Evolutionary conservation across 1,140 invertebrate species (phyloP), one percentile per base, ranked within the genome.

Genomic region (Drosophila pseudoananassae): DNA sequence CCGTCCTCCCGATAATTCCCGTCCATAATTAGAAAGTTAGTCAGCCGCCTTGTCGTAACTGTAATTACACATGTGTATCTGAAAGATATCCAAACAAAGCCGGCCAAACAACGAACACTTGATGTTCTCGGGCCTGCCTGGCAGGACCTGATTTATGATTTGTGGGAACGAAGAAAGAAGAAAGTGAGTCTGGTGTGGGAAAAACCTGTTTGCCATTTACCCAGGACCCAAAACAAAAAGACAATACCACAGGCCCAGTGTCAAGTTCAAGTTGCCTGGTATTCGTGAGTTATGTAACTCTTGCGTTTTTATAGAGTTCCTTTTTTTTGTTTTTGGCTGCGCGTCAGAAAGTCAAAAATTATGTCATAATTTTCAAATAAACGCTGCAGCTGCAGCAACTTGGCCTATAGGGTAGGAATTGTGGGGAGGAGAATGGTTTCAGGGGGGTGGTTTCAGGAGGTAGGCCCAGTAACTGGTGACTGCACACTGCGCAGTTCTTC

Each of bases 401-500:
- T 27, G 20, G 46, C 33, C 5, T 9, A 45, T 46, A 25, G 63
- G 4, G 45, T 5, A 43, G 27, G 36, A 25, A 47, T 66, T 3
- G 31, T 15, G 14, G 25, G 20, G 27, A 45, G 58, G 61, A 53
- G 58, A 25, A n/a, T 23, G 23, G 23, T 3, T 14, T n/a, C 14
- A 15, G 36, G 5, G 12, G 36, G 14, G 12, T 54, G 33, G 27
- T 27, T 49, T 56, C 80, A 73, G 66, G 79, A 76, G 64, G 79
- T 57, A 80, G 66, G 56, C 59, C 20, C 55, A 60, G 64, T 54
- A 64, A 52, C 65, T 84, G 81, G 64, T 54, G 57, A 51, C 65
- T 84, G 81, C 80, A 83, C 65, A 76, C 80, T 85, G 80, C 81
- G 81, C 80, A 84, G 76, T 78, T 45, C 73, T 46, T 29, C 46